A percentile compares a stretch with the other conserved stretches of the same genome.
Conservation (phyloP, 23 tunicate genomes). For the Styela clava region DNA sequence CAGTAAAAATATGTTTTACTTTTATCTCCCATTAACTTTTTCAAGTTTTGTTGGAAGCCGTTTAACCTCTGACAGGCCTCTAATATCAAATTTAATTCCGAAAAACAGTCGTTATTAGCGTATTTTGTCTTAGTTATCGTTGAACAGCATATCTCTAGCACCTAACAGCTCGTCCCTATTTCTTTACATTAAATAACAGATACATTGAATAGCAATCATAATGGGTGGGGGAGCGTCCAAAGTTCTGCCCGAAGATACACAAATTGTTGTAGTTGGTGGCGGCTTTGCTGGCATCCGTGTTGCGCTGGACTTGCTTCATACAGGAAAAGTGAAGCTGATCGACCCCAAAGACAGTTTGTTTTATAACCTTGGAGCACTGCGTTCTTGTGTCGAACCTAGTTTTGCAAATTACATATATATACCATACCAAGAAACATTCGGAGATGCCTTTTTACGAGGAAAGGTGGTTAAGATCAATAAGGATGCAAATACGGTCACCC, state of each 20-base stretch:
- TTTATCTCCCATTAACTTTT: no score
- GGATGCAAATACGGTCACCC: conserved; percentile 46
- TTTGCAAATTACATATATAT: no score
- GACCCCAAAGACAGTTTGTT: conserved; percentile 23
- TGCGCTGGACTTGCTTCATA: not conserved
- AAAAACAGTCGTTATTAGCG: no score
- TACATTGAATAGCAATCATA: no score
- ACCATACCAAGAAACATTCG: conserved; percentile 29
- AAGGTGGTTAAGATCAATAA: conserved; percentile 33
- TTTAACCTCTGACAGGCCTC: no score
- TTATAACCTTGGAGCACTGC: conserved; percentile 16
- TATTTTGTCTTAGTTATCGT: no score
- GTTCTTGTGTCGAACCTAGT: conserved; percentile 5
- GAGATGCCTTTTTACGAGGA: conserved; percentile 50
- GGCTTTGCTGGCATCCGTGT: conserved; percentile 15
- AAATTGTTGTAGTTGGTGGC: conserved; percentile 15
- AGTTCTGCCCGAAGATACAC: not conserved
- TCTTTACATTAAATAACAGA: no score
- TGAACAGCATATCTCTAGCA: no score
- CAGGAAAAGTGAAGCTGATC: not conserved
- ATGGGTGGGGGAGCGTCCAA: conserved; percentile 8
- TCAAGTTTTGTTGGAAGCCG: no score
- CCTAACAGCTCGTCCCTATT: no score
- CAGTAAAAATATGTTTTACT: no score
- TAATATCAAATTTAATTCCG: no score